Percentiles rank a stretch among this genome's conserved stretches.
Evolutionary conservation across 2,113 vertebrate genomes (phyloP).

Genomic region (Hydropotes inermis): DNA sequence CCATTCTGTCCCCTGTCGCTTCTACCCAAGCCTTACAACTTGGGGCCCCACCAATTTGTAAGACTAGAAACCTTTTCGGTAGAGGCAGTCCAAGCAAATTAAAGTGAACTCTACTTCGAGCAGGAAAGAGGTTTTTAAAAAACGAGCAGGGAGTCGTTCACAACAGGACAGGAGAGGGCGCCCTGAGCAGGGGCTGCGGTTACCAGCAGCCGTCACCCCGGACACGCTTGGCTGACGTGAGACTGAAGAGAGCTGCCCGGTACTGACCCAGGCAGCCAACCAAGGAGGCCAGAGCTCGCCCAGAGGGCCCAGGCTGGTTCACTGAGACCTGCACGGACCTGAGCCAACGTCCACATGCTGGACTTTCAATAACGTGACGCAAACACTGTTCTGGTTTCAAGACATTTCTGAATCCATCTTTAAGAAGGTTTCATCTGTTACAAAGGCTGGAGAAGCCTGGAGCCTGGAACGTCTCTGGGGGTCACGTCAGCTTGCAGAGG

Average conservation of each 20-base stretch:
- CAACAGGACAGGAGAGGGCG: accelerated
- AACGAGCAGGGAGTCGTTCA: not conserved
- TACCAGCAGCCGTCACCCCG: not conserved
- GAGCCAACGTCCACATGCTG: accelerated
- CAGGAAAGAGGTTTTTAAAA: not conserved
- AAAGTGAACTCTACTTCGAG: not conserved
- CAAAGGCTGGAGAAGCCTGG: not conserved
- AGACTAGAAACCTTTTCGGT: not conserved
- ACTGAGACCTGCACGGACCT: not conserved
- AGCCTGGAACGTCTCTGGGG: not conserved
- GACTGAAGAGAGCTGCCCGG: accelerated
- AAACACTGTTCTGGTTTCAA: not conserved
- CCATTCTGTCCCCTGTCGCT: not conserved
- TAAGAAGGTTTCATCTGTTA: not conserved
- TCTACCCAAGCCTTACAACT: not conserved
- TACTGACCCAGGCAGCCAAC: accelerated
- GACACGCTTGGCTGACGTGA: accelerated
- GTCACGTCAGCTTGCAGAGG: not conserved
- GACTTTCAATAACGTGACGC: too few relatives aligned
- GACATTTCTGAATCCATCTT: not conserved
- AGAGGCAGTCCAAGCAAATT: not conserved
- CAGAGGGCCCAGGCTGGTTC: accelerated
- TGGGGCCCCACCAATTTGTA: not conserved
- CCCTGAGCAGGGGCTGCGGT: not conserved
- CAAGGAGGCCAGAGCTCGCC: accelerated